Conservation (phyloP, 2,113 vertebrate species). For the Podiceps cristatus region DNA sequence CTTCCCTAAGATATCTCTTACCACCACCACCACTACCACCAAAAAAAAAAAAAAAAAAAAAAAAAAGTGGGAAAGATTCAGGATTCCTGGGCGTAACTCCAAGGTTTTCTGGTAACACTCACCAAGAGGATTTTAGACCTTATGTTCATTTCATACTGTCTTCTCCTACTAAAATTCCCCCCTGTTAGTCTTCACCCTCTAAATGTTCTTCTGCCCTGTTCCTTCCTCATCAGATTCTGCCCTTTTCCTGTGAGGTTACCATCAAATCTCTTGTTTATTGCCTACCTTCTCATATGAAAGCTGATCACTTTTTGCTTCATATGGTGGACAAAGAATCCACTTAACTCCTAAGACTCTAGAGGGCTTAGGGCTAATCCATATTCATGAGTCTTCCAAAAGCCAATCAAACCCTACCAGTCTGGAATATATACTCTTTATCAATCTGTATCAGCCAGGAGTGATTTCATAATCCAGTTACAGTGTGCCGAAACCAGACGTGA, state of each 20-base stretch:
- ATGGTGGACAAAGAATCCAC: neutral
- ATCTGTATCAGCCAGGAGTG: neutral
- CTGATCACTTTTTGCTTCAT: neutral
- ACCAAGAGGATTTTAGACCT: neutral
- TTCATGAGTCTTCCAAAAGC: neutral
- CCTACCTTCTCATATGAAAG: neutral
- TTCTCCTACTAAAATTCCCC: neutral
- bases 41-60: no score
- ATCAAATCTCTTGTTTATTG: neutral
- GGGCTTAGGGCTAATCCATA: neutral
- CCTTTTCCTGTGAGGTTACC: neutral
- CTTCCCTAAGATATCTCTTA: neutral
- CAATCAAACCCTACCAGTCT: neutral
- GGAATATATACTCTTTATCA: neutral
- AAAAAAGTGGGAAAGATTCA: neutral
- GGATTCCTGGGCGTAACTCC: neutral
- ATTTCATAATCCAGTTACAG: neutral
- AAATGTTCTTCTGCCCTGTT: neutral
- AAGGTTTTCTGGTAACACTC: neutral
- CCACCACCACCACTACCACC: no score
- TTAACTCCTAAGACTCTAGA: neutral
- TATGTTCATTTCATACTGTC: neutral
- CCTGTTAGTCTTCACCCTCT: neutral
- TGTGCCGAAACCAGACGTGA: neutral
- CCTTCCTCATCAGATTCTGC: neutral